Evolutionary conservation across 1,140 invertebrate genomes (phyloP), one percentile per base, ranked within the genome.

Genomic region (Artemia franciscana): DNA sequence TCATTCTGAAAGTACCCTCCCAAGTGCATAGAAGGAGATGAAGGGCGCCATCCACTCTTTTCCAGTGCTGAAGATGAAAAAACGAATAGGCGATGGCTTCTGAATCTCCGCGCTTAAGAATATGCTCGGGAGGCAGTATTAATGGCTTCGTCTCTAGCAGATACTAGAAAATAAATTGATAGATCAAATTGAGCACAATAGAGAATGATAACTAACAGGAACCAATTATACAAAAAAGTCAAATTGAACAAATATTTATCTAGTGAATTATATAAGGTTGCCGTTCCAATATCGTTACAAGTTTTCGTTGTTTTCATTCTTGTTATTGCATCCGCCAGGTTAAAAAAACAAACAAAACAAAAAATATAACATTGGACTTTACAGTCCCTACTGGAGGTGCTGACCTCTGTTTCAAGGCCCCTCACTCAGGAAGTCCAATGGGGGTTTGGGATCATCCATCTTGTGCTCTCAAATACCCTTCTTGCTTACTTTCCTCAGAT

Each of bases 71-170:
- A 24, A 98, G 74, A 74, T 98, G 93, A 72, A 91, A 96, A 74
- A 98, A 98, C 24, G 91, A 82, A 72, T 98, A 98, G 4, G 92
- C 88, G 65, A 98, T 81, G 0, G 94, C 94, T 76, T 98, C 94
- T 26, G 89, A 93, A 73, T 98, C 95, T n/a, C 94, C 95, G 65
- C 94, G 78, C 74, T 95, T 95, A 24, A 98, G 75, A 67, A 98
- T 86, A 74, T 98, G 94, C 73, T 98, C 94, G 0, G 94, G 91
- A 58, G 94, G 93, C 66, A 98, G 76, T 64, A 95, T 93, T 5
- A 98, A 75, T 57, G 90, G 84, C 69, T 96, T 96, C 81, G 91
- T 91, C 79, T 98, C 93, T 69, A 98, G 75, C 66, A 98, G 78
- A 79, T 98, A 98, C 77, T 82, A 71, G 18, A 74, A 72, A 18